Evolutionary conservation across 2,113 vertebrate species (phyloP).

Genomic region (Orthonyx spaldingii): DNA sequence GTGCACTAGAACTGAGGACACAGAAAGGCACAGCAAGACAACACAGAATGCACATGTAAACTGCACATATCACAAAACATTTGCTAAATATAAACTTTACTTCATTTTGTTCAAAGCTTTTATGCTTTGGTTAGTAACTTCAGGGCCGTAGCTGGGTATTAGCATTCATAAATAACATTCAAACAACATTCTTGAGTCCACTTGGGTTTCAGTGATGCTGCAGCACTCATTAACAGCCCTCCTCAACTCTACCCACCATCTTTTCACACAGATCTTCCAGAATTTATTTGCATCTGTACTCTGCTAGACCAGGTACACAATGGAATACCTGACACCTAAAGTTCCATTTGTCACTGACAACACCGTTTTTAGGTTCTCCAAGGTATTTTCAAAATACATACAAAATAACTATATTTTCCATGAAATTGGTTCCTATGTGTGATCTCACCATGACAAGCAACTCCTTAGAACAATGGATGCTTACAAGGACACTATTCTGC

Average conservation of each 20-base stretch:
- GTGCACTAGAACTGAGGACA: no score
- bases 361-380: not conserved
- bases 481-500: not conserved
- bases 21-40: no score
- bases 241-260: not conserved
- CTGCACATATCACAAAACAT: no score
- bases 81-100: no score
- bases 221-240: not conserved
- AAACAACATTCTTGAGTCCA: no score
- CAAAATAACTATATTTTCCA: not conserved
- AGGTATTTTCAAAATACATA: not conserved
- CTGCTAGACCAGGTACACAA: not conserved
- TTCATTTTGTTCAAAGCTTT: no score
- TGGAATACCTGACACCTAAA: not conserved
- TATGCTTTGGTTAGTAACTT: no score
- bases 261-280: not conserved
- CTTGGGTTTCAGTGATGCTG: not conserved
- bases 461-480: not conserved
- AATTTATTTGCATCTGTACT: not conserved
- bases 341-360: not conserved
- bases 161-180: no score
- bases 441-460: not conserved
- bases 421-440: not conserved
- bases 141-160: no score
- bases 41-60: no score